These are phyloP conservation scores for Conger conger DNA, from an alignment of 2,113 vertebrate species.

Conservation along the genomic window DNA sequence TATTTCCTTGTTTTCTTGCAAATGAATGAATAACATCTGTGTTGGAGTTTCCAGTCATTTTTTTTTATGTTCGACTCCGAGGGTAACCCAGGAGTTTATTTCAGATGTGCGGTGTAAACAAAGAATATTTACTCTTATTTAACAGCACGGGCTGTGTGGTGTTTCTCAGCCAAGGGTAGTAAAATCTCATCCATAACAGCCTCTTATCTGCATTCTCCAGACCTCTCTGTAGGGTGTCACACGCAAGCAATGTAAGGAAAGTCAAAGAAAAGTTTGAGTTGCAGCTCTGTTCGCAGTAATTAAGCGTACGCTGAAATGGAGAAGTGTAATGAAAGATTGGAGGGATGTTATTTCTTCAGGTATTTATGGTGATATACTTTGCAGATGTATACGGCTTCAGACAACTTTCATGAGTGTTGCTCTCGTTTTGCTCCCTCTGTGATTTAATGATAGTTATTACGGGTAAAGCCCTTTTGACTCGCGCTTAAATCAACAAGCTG, in stretches of 20 bases:
- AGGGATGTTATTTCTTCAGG: neutral
- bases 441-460: conserved; percentile 45
- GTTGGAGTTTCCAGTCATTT: neutral
- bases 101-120: neutral
- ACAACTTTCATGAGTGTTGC: neutral
- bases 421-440: conserved; percentile 27
- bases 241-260: neutral
- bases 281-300: neutral
- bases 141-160: neutral
- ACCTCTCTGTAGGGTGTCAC: neutral
- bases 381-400: neutral
- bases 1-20: neutral
- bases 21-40: neutral
- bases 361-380: conserved; percentile 4
- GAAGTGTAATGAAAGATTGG: conserved; percentile 10
- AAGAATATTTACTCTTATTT: neutral
- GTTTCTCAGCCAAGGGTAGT: neutral
- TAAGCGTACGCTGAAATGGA: conserved; percentile 12
- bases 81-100: neutral
- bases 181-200: neutral
- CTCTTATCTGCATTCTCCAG: neutral
- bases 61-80: neutral
- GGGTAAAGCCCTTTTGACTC: conserved; percentile 27
- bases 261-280: conserved; percentile 21
- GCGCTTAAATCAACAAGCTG: neutral